Percentiles rank a stretch among this genome's conserved stretches.
These are phyloP conservation scores for Panurus biarmicus DNA, from an alignment of 2,113 vertebrate species.

Conservation along the genomic window DNA sequence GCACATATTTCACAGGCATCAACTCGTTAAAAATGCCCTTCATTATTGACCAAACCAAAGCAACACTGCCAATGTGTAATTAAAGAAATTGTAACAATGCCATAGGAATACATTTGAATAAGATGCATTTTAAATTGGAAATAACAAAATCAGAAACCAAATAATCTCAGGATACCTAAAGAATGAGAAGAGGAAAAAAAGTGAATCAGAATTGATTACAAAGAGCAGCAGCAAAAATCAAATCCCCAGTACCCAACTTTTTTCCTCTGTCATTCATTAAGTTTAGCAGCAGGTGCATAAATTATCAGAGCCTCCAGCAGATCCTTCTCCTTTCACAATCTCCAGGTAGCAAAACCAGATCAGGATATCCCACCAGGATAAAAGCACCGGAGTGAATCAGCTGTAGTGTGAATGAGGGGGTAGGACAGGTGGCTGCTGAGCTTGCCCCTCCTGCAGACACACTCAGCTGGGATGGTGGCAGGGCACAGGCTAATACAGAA, in stretches of 20 bases:
- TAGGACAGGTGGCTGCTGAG: not conserved
- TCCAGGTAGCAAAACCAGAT: not conserved
- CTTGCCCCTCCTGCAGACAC: not conserved
- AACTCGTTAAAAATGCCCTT: not conserved
- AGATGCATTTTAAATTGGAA: not conserved
- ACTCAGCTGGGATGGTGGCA: not conserved
- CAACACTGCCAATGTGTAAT: constrained; percentile 6
- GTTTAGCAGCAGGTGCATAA: not conserved
- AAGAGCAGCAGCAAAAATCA: constrained; percentile 3
- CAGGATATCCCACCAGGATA: not conserved
- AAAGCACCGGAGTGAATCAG: not conserved
- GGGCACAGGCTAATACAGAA: not conserved
- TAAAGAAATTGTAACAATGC: constrained; percentile 3
- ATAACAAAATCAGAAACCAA: not conserved
- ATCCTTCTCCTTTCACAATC: not conserved
- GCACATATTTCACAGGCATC: constrained; percentile 7
- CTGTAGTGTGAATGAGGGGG: not conserved
- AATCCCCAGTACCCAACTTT: not conserved
- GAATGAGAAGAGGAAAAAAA: not conserved
- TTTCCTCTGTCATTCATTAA: not conserved
- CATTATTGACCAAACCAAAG: not conserved
- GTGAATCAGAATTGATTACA: not conserved
- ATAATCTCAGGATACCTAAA: not conserved
- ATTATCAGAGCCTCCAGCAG: not conserved
- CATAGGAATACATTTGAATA: not conserved